Evolutionary conservation across 2,113 vertebrate species (phyloP), one percentile per base, ranked within the genome.

Genomic region (Caretta caretta): DNA sequence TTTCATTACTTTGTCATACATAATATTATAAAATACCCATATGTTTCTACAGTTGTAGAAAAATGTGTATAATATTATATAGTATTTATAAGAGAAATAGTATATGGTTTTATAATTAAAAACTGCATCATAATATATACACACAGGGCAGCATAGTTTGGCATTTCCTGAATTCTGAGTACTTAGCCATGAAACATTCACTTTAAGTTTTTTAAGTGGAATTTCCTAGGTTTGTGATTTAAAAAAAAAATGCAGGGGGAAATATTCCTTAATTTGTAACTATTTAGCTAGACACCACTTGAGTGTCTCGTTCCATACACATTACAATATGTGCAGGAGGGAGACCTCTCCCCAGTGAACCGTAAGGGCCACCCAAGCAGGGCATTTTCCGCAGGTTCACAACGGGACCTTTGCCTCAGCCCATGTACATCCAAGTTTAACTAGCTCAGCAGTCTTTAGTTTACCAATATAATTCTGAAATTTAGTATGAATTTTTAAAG

Each of bases 101-200:
- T 65, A 2, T 2, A 1, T 29, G n/a, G 10, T 86, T 6, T 22
- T 57, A 0, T 62, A 8, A 0, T 27, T 65, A 50, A 8, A 69
- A 88, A 20, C 20, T 1, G 0, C n/a, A 2, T 90, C 0, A 0
- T 1, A 0, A 1, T 35, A 12, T 24, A 0, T n/a, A 2, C 59
- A 4, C 5, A 8, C 80, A 83, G 16, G n/a, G 35, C 13, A 78
- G 22, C 78, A 35, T 49, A 22, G 1, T 80, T 35, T 14, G 24
- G 76, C 6, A 3, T 48, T 89, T 69, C 25, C 53, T 5, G 14
- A 59, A 53, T 31, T 50, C 22, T 17, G 16, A 38, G 65, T 38
- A 0, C 6, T 14, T 57, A 72, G n/a, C 65, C 12, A 20, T 83
- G 69, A 9, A 65, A 3, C 53, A 42, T 6, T 11, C 9, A 14